These are phyloP conservation scores for Bryconaethiops microstoma DNA, from an alignment of 2,797 vertebrate genomes.

Conservation along the genomic window DNA sequence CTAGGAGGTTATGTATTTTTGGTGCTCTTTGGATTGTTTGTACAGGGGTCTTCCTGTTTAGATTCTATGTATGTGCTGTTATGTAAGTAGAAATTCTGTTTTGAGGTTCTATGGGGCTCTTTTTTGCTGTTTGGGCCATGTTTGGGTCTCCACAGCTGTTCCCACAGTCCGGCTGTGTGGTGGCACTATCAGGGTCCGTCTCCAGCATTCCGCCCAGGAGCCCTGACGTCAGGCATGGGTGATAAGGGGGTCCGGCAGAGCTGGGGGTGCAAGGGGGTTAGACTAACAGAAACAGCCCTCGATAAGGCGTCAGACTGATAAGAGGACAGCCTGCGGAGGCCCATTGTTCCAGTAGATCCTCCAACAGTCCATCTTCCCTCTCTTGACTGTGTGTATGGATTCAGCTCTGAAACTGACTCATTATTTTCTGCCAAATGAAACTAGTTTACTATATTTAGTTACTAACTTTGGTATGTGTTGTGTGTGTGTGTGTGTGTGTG, in stretches of 20 bases:
- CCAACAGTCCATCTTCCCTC: constrained; percentile 69
- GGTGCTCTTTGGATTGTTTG: too few species aligned
- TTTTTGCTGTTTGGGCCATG: not conserved
- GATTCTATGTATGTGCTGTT: too few species aligned
- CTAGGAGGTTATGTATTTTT: not conserved
- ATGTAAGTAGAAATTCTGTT: not conserved
- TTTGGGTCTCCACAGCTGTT: constrained; percentile 69
- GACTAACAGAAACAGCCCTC: constrained; percentile 81
- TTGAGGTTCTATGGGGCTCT: too few species aligned
- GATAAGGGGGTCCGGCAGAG: constrained; percentile 75
- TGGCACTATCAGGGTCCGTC: constrained; percentile 78
- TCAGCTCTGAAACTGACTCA: constrained; percentile 10
- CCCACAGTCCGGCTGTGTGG: constrained; percentile 76
- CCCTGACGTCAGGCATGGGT: constrained; percentile 80
- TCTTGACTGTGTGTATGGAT: constrained; percentile 12
- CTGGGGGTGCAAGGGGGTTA: constrained; percentile 71
- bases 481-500: not conserved
- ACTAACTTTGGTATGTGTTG: too few species aligned
- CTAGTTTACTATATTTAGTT: not conserved
- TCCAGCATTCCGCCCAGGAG: constrained; percentile 68
- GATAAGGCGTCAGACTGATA: constrained; percentile 83
- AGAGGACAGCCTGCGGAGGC: constrained; percentile 74
- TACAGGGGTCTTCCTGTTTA: too few species aligned
- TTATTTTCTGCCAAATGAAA: constrained; percentile 6
- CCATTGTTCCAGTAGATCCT: constrained; percentile 81